Base-by-base conservation (phyloP, 2,113 vertebrate species). In the Heloderma charlesbogerti region DNA sequence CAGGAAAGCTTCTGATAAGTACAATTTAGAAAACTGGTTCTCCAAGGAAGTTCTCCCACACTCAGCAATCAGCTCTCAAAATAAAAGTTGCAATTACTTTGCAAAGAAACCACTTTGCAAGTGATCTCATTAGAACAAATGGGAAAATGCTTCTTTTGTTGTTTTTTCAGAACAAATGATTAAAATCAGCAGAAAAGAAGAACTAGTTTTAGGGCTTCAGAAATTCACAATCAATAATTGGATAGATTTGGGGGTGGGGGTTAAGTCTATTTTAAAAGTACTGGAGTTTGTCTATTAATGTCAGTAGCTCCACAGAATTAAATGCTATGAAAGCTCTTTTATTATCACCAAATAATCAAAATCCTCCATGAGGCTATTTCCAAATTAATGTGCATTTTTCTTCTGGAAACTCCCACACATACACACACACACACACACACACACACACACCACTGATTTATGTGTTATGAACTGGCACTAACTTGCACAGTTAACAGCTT, bases 301-400 rank as follows among this genome's bases (percentile, higher is more conserved):
- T 43, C 77, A 57, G 84, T 29, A 80, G 27, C 75, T 69, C 43
- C 9, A 43, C 60, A 43, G 75, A 80, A 90, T 90, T 86, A 90
- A 80, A 86, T 90, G 86, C 54, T 57, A 86, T 66, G 89, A 90
- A 90, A 80, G 84, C 29, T 86, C 84, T 90, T 80, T 90, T 80
- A 80, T 86, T 86, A 90, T 80, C 74, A 79, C 43, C 66, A 90
- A 86, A 86, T 86, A 86, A 80, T 90, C 89, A 80, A 86, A 90
- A 72, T 71, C 37, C 84, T 90, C 75, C 75, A 80, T 80, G 48
- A 79, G 63, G 16, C 60, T 57, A 12, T 86, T 69, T 85, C 37
- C 57, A 86, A 86, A 90, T 90, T 51, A 90, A 90, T 54, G 83
- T n/a, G 48, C 45, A 43, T 5, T 43, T 25, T 90, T 86, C 48